phyloP scores from a whole-genome alignment of 2,113 vertebrate species.

The Alethe castanea region DNA sequence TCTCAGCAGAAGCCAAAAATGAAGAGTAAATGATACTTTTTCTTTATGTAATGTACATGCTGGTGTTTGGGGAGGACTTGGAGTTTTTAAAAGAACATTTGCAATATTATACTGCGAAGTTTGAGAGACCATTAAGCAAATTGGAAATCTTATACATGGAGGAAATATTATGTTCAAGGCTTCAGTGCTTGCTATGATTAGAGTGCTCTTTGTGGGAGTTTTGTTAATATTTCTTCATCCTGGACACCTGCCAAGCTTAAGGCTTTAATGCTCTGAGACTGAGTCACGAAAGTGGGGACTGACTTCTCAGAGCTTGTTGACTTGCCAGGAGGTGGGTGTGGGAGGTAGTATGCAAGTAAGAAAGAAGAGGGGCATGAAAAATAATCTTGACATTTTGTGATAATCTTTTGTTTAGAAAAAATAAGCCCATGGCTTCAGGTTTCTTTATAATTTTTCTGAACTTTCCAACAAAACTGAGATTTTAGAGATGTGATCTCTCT shows the following conservation, averaged over 20 bases:
- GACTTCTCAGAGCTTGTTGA: conserved; percentile 11
- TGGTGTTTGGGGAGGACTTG: background rate
- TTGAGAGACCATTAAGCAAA: conserved; percentile 32
- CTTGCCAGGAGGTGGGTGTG: conserved; percentile 35
- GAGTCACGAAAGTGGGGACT: conserved; percentile 21
- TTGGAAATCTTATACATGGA: background rate
- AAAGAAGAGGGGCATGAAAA: background rate
- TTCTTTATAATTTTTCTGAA: background rate
- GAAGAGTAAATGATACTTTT: background rate
- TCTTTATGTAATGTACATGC: background rate
- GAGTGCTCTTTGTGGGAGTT: conserved; percentile 42
- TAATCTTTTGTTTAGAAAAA: background rate
- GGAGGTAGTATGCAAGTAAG: background rate
- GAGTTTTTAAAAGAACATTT: background rate
- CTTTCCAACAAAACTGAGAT: background rate
- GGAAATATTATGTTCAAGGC: conserved; percentile 50
- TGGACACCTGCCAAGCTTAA: conserved; percentile 53
- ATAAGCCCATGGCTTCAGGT: background rate
- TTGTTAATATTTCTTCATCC: conserved; percentile 40
- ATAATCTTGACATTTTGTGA: background rate
- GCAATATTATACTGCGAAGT: background rate
- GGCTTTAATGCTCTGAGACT: conserved; percentile 27
- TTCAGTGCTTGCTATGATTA: conserved; percentile 46
- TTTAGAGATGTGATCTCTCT: background rate
- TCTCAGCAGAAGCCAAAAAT: conserved; percentile 25